A percentile compares a stretch with the other conserved stretches of the same genome.
These are phyloP conservation scores for Drosophila melanosoma DNA, from an alignment of 2,888 invertebrate genomes.

Conservation along the genomic window DNA sequence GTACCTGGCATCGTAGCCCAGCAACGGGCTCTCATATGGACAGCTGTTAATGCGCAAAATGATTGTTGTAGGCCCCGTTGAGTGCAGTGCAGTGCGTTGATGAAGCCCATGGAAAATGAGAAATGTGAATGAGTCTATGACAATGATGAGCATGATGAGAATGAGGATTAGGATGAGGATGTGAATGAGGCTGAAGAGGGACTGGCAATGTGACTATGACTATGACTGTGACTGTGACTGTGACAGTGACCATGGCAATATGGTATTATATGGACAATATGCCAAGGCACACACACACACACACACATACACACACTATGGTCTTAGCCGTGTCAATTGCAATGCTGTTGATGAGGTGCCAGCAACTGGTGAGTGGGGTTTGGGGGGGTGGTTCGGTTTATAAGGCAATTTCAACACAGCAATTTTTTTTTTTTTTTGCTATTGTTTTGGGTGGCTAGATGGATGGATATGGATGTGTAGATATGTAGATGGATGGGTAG, in stretches of 20 bases:
- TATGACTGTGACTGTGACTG: neutral
- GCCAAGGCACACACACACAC: neutral
- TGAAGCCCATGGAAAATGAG: constrained; percentile 61
- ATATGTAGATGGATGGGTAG: constrained; percentile 8
- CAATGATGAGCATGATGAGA: constrained; percentile 24
- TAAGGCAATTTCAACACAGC: constrained; percentile 23
- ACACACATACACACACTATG: neutral
- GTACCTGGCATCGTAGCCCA: constrained; percentile 85
- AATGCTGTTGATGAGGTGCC: constrained; percentile 23
- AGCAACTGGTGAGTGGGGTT: neutral
- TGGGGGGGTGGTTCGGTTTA: neutral
- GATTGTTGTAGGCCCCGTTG: constrained; percentile 33
- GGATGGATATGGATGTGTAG: constrained; percentile 14
- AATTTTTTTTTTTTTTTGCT: neutral
- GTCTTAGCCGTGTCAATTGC: constrained; percentile 48
- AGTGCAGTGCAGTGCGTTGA: constrained; percentile 34
- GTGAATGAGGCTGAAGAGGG: neutral
- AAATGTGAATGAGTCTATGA: constrained; percentile 52
- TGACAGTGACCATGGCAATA: constrained; percentile 43
- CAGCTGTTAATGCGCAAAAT: constrained; percentile 78
- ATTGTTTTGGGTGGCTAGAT: neutral
- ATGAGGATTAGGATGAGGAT: neutral
- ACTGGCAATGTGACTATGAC: neutral
- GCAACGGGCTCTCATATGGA: constrained; percentile 83
- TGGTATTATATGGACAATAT: constrained; percentile 27